Evolutionary conservation across 1,140 invertebrate genomes (phyloP).

Genomic region (Nasonia giraulti): DNA sequence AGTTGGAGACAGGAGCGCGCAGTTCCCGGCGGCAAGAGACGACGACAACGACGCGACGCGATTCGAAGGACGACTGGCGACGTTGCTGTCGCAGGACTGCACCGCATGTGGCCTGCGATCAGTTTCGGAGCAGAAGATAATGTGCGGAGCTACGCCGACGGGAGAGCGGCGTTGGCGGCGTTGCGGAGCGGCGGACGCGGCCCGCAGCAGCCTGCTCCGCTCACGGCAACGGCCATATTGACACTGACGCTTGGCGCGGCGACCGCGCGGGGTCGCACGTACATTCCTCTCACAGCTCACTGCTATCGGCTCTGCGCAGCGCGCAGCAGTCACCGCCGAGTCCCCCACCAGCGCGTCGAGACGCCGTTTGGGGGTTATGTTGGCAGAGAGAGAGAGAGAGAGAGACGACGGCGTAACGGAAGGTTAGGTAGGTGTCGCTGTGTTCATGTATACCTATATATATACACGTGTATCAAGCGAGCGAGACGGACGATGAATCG

Average conservation of each 20-base stretch:
- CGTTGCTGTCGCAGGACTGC: background rate
- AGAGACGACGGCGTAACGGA: background rate
- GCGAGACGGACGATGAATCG: background rate
- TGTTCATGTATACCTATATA: no score
- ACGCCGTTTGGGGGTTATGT: background rate
- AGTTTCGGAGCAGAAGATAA: background rate
- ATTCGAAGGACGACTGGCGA: background rate
- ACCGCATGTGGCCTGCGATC: background rate
- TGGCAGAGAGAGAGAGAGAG: background rate
- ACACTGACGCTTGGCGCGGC: slow-evolving; percentile 58
- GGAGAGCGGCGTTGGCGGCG: background rate
- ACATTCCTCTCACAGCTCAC: background rate
- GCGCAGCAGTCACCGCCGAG: background rate
- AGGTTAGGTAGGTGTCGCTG: no score
- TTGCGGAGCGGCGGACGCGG: slow-evolving; percentile 19
- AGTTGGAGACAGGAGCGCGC: background rate
- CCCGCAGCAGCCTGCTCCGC: slow-evolving; percentile 56
- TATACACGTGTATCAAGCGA: background rate
- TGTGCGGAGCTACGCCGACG: background rate
- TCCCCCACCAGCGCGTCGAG: background rate
- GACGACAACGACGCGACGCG: background rate
- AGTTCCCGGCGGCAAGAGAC: no score
- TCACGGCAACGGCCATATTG: slow-evolving; percentile 67
- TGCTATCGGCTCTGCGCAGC: background rate
- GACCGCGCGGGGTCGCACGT: slow-evolving; percentile 54